phyloP scores from a whole-genome alignment of 1,140 invertebrate genomes.

The Drosophila bocki region DNA sequence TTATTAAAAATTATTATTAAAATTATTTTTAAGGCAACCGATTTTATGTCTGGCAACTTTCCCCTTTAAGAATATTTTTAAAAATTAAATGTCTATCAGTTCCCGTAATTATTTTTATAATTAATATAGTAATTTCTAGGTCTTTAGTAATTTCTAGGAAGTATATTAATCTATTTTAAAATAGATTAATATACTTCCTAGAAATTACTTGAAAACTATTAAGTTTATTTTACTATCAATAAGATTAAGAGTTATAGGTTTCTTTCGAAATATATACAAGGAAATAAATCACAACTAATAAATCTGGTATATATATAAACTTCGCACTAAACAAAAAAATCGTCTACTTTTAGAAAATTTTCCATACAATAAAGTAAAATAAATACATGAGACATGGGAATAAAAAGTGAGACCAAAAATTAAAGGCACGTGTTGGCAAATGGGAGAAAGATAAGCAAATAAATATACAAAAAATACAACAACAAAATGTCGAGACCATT shows the following conservation, averaged over 20 bases:
- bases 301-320: conserved; percentile 12
- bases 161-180: too few species aligned
- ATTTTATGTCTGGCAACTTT: too few species aligned
- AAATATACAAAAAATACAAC: conserved; percentile 9
- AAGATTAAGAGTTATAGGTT: not conserved
- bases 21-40: too few species aligned
- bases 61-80: too few species aligned
- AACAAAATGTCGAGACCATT: conserved; percentile 7
- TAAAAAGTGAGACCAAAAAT: conserved; percentile 38
- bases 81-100: too few species aligned
- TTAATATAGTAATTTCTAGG: too few species aligned
- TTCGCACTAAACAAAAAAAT: too few species aligned
- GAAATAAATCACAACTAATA: conserved; percentile 10
- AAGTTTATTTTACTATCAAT: not conserved
- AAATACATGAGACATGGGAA: conserved; percentile 17
- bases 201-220: not conserved
- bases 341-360: not conserved
- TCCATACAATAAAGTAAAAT: conserved; percentile 29
- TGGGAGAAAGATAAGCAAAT: conserved; percentile 13
- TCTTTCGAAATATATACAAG: not conserved
- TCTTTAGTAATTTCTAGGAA: too few species aligned
- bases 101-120: too few species aligned
- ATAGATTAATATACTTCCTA: not conserved
- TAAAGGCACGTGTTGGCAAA: conserved; percentile 33
- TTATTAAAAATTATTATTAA: too few species aligned